Evolutionary conservation across 2,113 vertebrate genomes (phyloP).

Genomic region (Garra rufa): DNA sequence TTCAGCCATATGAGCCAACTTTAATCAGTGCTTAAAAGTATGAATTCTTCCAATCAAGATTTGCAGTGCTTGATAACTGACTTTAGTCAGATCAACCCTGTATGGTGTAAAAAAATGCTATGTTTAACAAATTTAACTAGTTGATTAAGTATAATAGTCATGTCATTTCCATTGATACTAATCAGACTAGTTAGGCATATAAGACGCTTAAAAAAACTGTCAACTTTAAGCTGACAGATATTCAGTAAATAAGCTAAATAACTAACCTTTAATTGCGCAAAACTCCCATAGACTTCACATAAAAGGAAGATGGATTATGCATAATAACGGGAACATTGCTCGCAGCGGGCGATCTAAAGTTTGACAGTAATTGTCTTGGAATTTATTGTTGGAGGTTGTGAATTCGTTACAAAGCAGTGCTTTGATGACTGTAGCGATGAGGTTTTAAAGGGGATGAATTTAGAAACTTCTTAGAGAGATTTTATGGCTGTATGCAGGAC

Average conservation of each 20-base stretch:
- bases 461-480: not conserved
- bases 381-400: conserved; percentile 1
- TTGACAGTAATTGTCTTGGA: conserved; percentile 23
- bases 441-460: not conserved
- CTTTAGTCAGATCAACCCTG: not conserved
- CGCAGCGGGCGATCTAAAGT: not conserved
- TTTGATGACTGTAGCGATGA: not conserved
- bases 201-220: not conserved
- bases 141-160: not conserved
- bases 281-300: not conserved
- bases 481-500: not conserved
- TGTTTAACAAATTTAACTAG: not conserved
- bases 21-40: conserved; percentile 4
- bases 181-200: not conserved
- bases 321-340: not conserved
- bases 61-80: not conserved
- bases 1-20: not conserved
- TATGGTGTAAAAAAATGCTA: not conserved
- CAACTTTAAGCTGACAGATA: not conserved
- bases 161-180: not conserved
- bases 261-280: conserved; percentile 4
- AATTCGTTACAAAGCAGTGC: not conserved
- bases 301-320: not conserved
- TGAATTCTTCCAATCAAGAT: not conserved
- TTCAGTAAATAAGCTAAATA: not conserved